Evolutionary conservation across 2,797 vertebrate genomes (phyloP), one percentile per base, ranked within the genome.

Genomic region (Hippopotamyrus pictus): DNA sequence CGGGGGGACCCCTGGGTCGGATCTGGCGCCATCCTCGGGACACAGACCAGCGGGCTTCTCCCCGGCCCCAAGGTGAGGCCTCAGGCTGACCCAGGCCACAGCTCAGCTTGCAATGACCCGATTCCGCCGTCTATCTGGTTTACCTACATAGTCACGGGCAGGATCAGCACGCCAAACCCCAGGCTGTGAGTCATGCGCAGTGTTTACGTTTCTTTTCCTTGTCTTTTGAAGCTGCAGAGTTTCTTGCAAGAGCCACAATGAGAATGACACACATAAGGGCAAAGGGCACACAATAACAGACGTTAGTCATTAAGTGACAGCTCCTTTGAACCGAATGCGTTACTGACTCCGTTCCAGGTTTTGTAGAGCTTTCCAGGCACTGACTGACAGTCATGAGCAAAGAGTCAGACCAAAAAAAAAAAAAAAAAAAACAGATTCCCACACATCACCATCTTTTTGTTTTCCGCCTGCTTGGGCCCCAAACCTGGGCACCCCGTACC

Each of bases 41-140:
- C 37, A 84, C 89, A 91, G 89, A 89, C 33, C 87, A 41, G 19
- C 53, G 1, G 53, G 79, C n/a, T 19, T 37, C 4, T 7, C 37
- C n/a, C 54, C 14, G 44, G 79, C 88, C 79, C 22, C 3, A 14
- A 59, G 85, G 53, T 2, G 50, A 37, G 53, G 29, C 53, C 51
- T 50, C 44, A 48, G 44, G 82, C 44, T 25, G 22, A 85, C n/a
- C 82, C 37, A 14, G 4, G 46, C 48, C 11, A 22, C 50, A 37
- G 73, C 79, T 83, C 54, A 1, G 79, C 44, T 59, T 8, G 25
- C 12, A 12, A n/a, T 37, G 44, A 17, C 82, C 22, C 14, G 12
- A 59, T 86, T 50, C 19, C 17, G 7, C 14, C 53, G 19, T 57
- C 44, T 57, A 33, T 57, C 76, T 22, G 76, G 51, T 22, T 17